phyloP scores from a whole-genome alignment of 2,888 invertebrate genomes.

The Koerneria pararmatus region DNA sequence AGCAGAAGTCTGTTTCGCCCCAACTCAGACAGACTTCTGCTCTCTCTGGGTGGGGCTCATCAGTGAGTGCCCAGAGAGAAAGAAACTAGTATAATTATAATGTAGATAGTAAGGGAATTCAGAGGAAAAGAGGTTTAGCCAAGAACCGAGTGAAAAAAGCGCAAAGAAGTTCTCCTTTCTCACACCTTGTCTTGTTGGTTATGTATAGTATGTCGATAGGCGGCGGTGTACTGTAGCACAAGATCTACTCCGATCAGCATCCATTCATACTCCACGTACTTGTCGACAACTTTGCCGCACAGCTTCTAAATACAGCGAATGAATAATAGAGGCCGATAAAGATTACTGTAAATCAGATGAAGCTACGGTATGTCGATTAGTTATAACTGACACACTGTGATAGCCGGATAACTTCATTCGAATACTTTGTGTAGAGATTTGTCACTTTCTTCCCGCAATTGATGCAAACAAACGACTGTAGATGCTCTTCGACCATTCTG shows the following conservation, averaged over 20 bases:
- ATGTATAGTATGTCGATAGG: constrained; percentile 19
- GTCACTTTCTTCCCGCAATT: constrained; percentile 15
- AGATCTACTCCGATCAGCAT: constrained; percentile 16
- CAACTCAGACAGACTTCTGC: too few species aligned
- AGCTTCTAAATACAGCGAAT: not conserved
- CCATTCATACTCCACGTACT: constrained; percentile 18
- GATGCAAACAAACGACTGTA: constrained; percentile 14
- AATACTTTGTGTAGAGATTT: constrained; percentile 11
- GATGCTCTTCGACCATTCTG: too few species aligned
- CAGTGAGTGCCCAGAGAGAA: too few species aligned
- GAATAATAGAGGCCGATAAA: not conserved
- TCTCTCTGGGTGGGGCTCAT: too few species aligned
- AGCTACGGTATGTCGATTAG: not conserved
- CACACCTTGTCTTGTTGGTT: constrained; percentile 16
- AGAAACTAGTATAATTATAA: too few species aligned
- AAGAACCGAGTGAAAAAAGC: too few species aligned
- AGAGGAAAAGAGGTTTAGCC: too few species aligned
- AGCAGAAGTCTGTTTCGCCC: too few species aligned
- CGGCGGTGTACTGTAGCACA: constrained; percentile 14
- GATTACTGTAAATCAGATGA: not conserved
- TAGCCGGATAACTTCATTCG: constrained; percentile 17
- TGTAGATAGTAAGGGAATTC: too few species aligned
- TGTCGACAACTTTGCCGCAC: constrained; percentile 16
- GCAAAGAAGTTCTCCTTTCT: not conserved
- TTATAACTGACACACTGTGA: constrained; percentile 10